Evolutionary conservation across 1,140 invertebrate genomes (phyloP).

Genomic region (Bemisia tabaci): DNA sequence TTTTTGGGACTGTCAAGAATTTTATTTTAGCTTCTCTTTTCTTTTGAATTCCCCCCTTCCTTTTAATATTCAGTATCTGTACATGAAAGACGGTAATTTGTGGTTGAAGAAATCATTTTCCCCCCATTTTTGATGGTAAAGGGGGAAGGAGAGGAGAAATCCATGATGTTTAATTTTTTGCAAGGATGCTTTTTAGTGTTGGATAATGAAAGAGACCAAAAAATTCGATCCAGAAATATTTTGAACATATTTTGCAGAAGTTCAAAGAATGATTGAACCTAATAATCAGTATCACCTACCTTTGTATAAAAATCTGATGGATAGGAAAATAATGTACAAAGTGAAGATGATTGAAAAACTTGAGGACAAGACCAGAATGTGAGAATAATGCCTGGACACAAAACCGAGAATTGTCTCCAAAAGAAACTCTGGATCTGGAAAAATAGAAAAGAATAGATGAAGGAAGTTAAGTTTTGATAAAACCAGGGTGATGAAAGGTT

Average conservation of each 20-base stretch:
- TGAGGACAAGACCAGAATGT: neutral
- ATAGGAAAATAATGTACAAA: neutral
- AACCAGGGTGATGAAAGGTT: too few relatives aligned
- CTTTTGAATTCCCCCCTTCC: too few relatives aligned
- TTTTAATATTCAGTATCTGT: too few relatives aligned
- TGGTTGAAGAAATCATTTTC: too few relatives aligned
- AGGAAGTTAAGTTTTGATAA: too few relatives aligned
- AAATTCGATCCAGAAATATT: neutral
- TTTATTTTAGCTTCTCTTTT: too few relatives aligned
- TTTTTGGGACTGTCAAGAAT: too few relatives aligned
- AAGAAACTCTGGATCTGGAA: neutral
- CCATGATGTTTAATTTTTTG: neutral
- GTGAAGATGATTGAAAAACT: neutral
- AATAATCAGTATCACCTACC: neutral
- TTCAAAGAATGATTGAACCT: neutral
- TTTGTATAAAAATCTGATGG: neutral
- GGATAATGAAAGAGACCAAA: neutral
- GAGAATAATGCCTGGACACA: neutral
- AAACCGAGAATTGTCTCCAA: neutral
- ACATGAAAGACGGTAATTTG: too few relatives aligned
- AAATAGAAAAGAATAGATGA: too few relatives aligned
- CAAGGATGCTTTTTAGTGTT: neutral
- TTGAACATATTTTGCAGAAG: neutral
- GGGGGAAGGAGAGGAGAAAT: too few relatives aligned
- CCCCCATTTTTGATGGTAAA: too few relatives aligned